phyloP scores from a whole-genome alignment of 2,797 vertebrate genomes.

The Avahi laniger region DNA sequence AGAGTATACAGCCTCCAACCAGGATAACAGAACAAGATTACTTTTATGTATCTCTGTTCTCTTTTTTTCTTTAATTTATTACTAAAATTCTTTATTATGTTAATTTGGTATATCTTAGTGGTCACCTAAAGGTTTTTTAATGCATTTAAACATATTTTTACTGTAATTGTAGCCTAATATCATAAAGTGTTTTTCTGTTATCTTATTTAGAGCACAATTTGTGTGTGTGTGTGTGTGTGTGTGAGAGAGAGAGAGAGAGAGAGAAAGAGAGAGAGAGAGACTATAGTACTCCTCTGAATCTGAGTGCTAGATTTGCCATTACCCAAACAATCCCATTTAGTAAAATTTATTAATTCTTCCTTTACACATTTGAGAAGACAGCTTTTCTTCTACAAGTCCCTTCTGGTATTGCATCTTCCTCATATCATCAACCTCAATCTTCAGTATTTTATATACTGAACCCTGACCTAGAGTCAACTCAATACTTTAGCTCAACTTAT shows the following conservation, averaged over 20 bases:
- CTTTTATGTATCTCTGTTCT: neutral
- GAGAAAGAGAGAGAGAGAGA: no score
- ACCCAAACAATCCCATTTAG: neutral
- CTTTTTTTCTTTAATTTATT: neutral
- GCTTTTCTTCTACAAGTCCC: neutral
- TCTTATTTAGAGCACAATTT: neutral
- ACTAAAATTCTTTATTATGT: neutral
- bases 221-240: neutral
- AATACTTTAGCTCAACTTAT: neutral
- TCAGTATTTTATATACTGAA: neutral
- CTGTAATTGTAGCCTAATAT: neutral
- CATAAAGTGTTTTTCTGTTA: neutral
- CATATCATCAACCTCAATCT: neutral
- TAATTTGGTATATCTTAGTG: neutral
- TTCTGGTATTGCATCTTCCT: neutral
- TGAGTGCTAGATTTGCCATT: neutral
- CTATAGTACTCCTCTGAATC: neutral
- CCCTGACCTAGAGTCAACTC: neutral
- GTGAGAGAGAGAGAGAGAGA: no score
- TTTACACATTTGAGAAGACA: neutral
- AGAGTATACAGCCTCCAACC: no score
- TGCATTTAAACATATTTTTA: neutral
- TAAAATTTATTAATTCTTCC: neutral
- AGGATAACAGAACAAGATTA: neutral
- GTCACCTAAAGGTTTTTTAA: neutral